These are phyloP conservation scores for Oedothorax gibbosus DNA, from an alignment of 1,140 invertebrate genomes.

Conservation along the genomic window DNA sequence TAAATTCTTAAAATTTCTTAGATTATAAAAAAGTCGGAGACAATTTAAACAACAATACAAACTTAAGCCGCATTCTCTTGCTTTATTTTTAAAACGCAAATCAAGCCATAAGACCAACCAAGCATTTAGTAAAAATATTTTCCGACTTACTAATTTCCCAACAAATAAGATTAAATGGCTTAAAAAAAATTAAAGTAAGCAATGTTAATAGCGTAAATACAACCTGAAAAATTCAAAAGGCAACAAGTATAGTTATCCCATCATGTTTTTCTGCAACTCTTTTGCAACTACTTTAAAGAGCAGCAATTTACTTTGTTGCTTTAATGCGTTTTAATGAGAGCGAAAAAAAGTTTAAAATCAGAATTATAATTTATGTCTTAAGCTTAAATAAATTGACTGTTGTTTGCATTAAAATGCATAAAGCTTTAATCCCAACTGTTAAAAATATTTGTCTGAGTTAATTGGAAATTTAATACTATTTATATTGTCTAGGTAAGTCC, in stretches of 20 bases:
- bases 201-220: constrained; percentile 33
- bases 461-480: constrained; percentile 57
- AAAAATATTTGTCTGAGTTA: constrained; percentile 53
- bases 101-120: background rate
- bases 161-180: constrained; percentile 27
- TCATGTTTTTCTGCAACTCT: constrained; percentile 35
- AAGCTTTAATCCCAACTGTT: constrained; percentile 34
- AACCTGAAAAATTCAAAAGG: constrained; percentile 33
- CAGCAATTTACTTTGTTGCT: constrained; percentile 38
- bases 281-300: constrained; percentile 21
- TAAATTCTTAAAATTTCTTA: no score
- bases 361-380: constrained; percentile 47
- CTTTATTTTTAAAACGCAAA: background rate
- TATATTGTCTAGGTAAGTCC: constrained; percentile 39
- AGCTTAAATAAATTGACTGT: constrained; percentile 52
- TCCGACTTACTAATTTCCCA: constrained; percentile 25
- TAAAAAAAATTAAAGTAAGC: background rate
- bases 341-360: constrained; percentile 42
- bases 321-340: constrained; percentile 48
- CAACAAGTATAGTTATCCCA: constrained; percentile 47
- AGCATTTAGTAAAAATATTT: constrained; percentile 21
- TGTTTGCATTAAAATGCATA: constrained; percentile 44
- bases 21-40: background rate
- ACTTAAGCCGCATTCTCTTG: background rate
- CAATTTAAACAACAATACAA: background rate